Evolutionary conservation across 1,140 invertebrate genomes (phyloP).

Genomic region (Branchinecta lindahli): DNA sequence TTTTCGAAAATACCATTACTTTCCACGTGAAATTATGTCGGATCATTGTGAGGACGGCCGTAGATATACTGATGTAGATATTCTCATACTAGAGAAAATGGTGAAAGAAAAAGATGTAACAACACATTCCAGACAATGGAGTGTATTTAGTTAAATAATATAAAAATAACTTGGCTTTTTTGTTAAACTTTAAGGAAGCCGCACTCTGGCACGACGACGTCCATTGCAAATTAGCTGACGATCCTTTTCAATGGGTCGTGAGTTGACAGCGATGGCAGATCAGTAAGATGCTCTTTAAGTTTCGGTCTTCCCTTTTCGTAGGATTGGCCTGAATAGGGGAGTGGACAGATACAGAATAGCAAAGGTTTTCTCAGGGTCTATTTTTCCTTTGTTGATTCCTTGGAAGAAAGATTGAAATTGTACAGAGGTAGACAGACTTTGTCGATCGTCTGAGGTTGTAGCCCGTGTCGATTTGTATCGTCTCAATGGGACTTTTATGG

Average conservation of each 20-base stretch:
- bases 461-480: too few relatives aligned
- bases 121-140: too few relatives aligned
- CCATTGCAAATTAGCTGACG: not conserved
- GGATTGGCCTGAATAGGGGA: conserved; percentile 15
- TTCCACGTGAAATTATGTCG: too few relatives aligned
- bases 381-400: not conserved
- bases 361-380: not conserved
- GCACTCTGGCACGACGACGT: not conserved
- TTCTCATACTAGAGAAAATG: too few relatives aligned
- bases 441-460: not conserved
- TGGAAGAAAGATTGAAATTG: not conserved
- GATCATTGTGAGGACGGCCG: too few relatives aligned
- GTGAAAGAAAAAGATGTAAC: too few relatives aligned
- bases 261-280: not conserved
- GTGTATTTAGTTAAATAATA: too few relatives aligned
- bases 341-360: not conserved
- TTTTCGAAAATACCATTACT: too few relatives aligned
- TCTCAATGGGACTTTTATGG: too few relatives aligned
- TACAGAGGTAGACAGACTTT: not conserved
- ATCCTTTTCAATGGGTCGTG: not conserved
- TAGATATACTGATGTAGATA: too few relatives aligned
- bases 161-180: too few relatives aligned
- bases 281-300: conserved; percentile 2
- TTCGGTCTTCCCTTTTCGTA: conserved; percentile 13
- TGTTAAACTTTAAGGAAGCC: too few relatives aligned